phyloP scores from a whole-genome alignment of 2,888 invertebrate genomes.

The Ormyrus thymus region DNA sequence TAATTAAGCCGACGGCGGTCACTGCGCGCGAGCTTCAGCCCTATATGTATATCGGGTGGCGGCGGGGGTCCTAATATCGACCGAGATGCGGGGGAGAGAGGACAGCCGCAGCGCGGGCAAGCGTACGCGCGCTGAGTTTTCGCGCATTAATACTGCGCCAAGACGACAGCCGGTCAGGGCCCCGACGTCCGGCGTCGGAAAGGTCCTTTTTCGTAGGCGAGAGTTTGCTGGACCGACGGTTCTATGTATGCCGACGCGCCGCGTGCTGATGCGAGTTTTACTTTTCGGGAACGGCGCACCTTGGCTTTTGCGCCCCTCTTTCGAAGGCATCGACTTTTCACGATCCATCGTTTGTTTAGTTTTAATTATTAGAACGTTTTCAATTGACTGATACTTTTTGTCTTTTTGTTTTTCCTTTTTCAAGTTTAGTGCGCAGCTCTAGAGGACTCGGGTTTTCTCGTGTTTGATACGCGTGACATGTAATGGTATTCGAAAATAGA shows the following conservation, averaged over 20 bases:
- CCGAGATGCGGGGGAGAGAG: conserved; percentile 43
- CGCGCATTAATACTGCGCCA: conserved; percentile 12
- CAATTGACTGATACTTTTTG: no score
- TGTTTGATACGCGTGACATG: no score
- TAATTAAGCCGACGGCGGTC: conserved; percentile 51
- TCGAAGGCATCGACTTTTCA: no score
- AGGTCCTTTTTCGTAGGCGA: not conserved
- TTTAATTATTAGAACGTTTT: no score
- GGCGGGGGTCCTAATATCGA: conserved; percentile 37
- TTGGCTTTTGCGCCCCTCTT: no score
- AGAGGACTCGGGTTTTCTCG: no score
- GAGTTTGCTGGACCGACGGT: not conserved
- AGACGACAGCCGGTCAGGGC: not conserved
- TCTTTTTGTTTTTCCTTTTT: no score
- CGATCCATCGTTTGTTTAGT: no score
- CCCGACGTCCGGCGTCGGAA: not conserved
- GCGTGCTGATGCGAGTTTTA: not conserved
- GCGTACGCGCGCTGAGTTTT: not conserved
- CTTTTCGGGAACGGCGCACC: no score
- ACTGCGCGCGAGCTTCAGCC: conserved; percentile 3
- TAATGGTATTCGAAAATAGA: no score
- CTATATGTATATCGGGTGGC: not conserved
- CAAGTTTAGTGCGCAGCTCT: no score
- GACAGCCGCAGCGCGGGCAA: conserved; percentile 16
- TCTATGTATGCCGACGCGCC: not conserved